Evolutionary conservation across 2,113 vertebrate species (phyloP), one percentile per base, ranked within the genome.

Genomic region (Zosterops japonicus): DNA sequence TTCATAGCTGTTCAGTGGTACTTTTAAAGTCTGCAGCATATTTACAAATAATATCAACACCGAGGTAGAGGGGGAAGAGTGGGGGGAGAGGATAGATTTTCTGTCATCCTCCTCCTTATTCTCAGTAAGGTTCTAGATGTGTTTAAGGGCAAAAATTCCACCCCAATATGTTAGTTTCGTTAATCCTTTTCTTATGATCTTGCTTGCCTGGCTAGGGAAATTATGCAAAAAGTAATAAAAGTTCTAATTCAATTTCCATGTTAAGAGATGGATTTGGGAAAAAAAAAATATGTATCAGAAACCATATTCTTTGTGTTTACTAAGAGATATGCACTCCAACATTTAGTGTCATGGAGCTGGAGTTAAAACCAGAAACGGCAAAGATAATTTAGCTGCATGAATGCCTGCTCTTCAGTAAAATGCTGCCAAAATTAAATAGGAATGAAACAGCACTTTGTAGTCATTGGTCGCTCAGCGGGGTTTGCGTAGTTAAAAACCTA

Each of bases 371-470:
- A 96, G 94, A 95, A 96, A 92, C 33, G 47, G 94, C 90, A 93
- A 84, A 96, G 96, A 97, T 97, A 97, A 97, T 97, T 97, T 97
- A 97, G 95, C 96, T 94, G 92, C 70, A 94, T 94, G 96, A 97
- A 97, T 95, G 96, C 96, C 95, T 80, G 89, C 95, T 96, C 96
- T 97, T 97, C 95, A 95, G 96, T 91, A 97, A 96, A 97, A 97
- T 69, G 96, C 95, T 97, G 96, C 96, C 96, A 96, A 97, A 97
- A 97, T 97, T 97, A 97, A 97, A 97, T 97, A 96, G 95, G 94
- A 97, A 97, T 95, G 95, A 97, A 97, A 97, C 90, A 93, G 96
- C 96, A 97, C 97, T 97, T 97, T 97, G 97, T 97, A 97, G 96
- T 97, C 97, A 97, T 97, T 97, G 97, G 97, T 94, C 63, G 96